Evolutionary conservation across 1,140 invertebrate genomes (phyloP), one percentile per base, ranked within the genome.

Genomic region (Riptortus pedestris): DNA sequence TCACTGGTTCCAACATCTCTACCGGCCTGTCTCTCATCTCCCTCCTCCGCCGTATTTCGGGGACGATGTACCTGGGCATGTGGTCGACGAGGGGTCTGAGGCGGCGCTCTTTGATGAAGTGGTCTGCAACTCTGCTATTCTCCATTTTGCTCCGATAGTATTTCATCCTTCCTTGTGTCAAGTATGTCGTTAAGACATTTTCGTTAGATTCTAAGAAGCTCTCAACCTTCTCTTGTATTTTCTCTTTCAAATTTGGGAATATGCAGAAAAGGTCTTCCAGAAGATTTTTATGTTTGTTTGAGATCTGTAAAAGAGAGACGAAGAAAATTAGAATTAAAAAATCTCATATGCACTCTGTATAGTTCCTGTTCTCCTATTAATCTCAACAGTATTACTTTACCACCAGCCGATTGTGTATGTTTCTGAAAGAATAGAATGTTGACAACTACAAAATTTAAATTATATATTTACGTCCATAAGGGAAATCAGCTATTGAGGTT

Each of bases 291-390:
- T 27, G 22, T 22, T 27, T 27, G 2, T 27, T 9, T n/a, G 47
- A 7, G 7, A 63, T 20, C 62, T 63, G 27, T 11, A 63, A 28
- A 51, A 63, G n/a, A 29, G n/a, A n/a, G n/a, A n/a, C n/a, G n/a
- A n/a, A n/a, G n/a, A n/a, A n/a, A n/a, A n/a, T n/a, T n/a, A n/a
- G n/a, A n/a, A n/a, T n/a, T n/a, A n/a, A n/a, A n/a, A n/a, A n/a
- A n/a, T n/a, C n/a, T n/a, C n/a, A n/a, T n/a, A n/a, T n/a, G n/a
- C n/a, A n/a, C n/a, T n/a, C n/a, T n/a, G n/a, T n/a, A n/a, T n/a
- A n/a, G n/a, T n/a, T n/a, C n/a, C n/a, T n/a, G n/a, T n/a, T n/a
- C n/a, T n/a, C n/a, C n/a, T n/a, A n/a, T n/a, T n/a, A n/a, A n/a
- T n/a, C n/a, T n/a, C n/a, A n/a, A n/a, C n/a, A n/a, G n/a, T n/a